These are phyloP conservation scores for Sphyrna mokarran DNA, from an alignment of 2,113 vertebrate genomes.

Conservation along the genomic window DNA sequence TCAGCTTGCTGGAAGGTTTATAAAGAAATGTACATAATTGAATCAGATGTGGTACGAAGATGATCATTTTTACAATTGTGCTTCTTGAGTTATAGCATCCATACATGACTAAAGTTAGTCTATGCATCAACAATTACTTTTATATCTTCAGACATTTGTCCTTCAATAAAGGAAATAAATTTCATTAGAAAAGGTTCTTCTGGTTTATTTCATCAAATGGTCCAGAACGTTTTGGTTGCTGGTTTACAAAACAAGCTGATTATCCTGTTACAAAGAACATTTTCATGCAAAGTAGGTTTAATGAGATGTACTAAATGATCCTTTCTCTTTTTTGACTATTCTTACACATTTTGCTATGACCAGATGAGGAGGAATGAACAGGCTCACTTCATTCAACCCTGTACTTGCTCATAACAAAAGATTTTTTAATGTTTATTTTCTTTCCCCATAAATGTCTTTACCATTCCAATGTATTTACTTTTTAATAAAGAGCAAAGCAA, in stretches of 20 bases:
- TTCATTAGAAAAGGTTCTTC: not conserved
- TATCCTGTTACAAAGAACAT: not conserved
- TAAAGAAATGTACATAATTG: not conserved
- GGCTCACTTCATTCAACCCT: too few species aligned
- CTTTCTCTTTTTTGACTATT: not conserved
- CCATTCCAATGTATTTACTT: too few species aligned
- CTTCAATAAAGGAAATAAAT: not conserved
- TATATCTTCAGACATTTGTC: not conserved
- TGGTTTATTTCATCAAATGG: not conserved
- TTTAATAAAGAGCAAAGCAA: too few species aligned
- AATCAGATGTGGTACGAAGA: not conserved
- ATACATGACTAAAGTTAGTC: not conserved
- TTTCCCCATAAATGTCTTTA: too few species aligned
- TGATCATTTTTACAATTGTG: too few species aligned
- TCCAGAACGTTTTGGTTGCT: not conserved
- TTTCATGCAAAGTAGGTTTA: not conserved
- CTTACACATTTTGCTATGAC: not conserved
- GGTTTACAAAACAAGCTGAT: not conserved
- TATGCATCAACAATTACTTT: not conserved
- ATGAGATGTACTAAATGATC: not conserved
- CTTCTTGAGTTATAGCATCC: not conserved
- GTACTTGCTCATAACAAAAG: too few species aligned
- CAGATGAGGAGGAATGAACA: too few species aligned
- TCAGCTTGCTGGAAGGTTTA: not conserved
- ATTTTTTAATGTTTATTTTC: too few species aligned